Conservation (phyloP, 1,140 invertebrate genomes). For the Diprion similis region DNA sequence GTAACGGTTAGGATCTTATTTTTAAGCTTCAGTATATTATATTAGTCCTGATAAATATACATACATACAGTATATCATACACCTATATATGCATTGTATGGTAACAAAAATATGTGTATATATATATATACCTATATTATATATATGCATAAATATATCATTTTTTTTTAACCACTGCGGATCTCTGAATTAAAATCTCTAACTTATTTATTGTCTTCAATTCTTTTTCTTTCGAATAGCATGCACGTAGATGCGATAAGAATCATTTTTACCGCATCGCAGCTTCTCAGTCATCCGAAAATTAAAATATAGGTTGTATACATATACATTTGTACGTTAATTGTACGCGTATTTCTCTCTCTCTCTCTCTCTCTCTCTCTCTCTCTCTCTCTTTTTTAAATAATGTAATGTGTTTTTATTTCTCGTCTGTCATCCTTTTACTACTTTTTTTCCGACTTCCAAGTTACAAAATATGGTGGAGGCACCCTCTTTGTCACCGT, state of each 20-base stretch:
- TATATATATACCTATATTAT: background rate
- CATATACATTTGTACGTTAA: background rate
- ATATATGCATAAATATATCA: background rate
- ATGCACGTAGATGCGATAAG: background rate
- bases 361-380: constrained; percentile 1
- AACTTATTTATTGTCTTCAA: background rate
- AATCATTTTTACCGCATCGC: background rate
- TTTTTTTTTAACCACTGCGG: background rate
- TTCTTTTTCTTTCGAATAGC: too few species aligned
- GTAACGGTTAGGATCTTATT: too few species aligned
- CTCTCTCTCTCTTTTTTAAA: background rate
- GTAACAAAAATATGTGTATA: background rate
- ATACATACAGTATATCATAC: constrained; percentile 5
- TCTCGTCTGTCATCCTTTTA: background rate
- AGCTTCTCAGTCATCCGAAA: constrained; percentile 1
- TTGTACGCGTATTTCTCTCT: background rate
- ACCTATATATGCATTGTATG: constrained; percentile 9
- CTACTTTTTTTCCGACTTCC: background rate
- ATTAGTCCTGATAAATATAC: constrained; percentile 4
- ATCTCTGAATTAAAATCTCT: background rate
- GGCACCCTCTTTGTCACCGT: background rate
- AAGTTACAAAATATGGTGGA: background rate
- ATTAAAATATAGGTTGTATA: background rate
- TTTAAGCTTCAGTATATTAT: background rate
- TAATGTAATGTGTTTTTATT: too few species aligned